Evolutionary conservation across 1,140 invertebrate genomes (phyloP), one percentile per base, ranked within the genome.

Genomic region (Sarcophaga bullata): DNA sequence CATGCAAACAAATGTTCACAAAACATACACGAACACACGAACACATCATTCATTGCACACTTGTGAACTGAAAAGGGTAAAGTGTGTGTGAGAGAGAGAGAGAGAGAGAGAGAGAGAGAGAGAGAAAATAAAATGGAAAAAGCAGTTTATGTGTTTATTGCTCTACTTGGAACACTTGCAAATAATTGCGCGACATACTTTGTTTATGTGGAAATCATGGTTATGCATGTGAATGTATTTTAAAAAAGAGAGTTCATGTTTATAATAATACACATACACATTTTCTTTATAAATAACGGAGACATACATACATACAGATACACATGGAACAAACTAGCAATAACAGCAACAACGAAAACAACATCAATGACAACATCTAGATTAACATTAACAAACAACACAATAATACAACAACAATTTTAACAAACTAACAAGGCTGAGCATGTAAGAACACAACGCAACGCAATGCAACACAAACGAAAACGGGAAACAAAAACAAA

Each of bases 101-200:
- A 1, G 25, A 37, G 4, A 4, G 25, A 37, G 25, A 62, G 15
- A 62, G 58, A 5, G 15, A 62, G 7, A 62, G 0, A 0, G 19
- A 62, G 0, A 62, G 13, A 17, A 72, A 19, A 19, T 25, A 72
- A 9, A 72, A 72, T 0, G 62, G 62, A 8, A 25, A 72, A 72
- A 17, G 17, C 62, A 76, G 73, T 76, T 76, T 76, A 76, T 76
- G 73, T 76, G 73, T 76, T 76, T 76, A 76, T 76, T 76, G 73
- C 73, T 76, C 73, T 76, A 76, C 73, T 68, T 81, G 80, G 52
- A 81, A 86, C 86, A 87, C 87, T 87, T 87, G 86, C 87, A 88
- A 88, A 88, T 88, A 87, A 88, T 88, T 86, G 87, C 87, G 87
- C 87, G 87, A 88, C 87, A 88, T 85, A 85, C 85, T 86, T 88